phyloP scores from a whole-genome alignment of 23 tunicate species.

The Halocynthia aurantium region DNA sequence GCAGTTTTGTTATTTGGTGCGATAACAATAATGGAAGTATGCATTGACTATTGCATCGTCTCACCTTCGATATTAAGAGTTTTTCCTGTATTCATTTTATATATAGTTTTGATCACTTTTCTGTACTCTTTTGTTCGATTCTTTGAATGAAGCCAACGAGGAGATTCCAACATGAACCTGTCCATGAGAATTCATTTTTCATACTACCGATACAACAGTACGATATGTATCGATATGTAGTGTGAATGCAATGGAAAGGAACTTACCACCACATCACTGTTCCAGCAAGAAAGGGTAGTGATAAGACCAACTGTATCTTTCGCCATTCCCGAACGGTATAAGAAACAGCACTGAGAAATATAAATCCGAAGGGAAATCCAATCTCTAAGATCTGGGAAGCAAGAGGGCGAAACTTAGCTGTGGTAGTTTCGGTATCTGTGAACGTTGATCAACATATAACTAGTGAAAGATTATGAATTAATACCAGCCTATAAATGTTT shows the following conservation, averaged over 20 bases:
- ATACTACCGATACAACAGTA: no score
- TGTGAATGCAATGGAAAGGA: neutral
- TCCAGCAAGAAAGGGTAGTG: slow-evolving; percentile 31
- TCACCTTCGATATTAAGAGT: no score
- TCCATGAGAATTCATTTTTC: neutral
- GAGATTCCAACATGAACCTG: slow-evolving; percentile 73
- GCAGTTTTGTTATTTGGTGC: no score
- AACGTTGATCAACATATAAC: neutral
- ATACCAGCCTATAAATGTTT: neutral
- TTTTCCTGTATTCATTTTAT: neutral
- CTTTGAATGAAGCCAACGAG: slow-evolving; percentile 64
- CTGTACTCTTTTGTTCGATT: neutral
- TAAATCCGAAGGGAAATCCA: slow-evolving; percentile 27
- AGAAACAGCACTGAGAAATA: slow-evolving; percentile 14
- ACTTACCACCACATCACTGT: slow-evolving; percentile 53
- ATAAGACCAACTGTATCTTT: slow-evolving; percentile 53
- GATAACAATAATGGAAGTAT: no score
- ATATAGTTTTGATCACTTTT: slow-evolving; percentile 1
- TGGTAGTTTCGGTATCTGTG: slow-evolving; percentile 28
- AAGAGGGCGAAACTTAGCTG: slow-evolving; percentile 20
- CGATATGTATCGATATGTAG: no score
- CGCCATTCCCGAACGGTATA: slow-evolving; percentile 66
- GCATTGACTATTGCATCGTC: no score
- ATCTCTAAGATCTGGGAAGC: slow-evolving; percentile 26
- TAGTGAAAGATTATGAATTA: no score